Evolutionary conservation across 2,888 invertebrate species (phyloP), one percentile per base, ranked within the genome.

Genomic region (Drosophila koepferae): DNA sequence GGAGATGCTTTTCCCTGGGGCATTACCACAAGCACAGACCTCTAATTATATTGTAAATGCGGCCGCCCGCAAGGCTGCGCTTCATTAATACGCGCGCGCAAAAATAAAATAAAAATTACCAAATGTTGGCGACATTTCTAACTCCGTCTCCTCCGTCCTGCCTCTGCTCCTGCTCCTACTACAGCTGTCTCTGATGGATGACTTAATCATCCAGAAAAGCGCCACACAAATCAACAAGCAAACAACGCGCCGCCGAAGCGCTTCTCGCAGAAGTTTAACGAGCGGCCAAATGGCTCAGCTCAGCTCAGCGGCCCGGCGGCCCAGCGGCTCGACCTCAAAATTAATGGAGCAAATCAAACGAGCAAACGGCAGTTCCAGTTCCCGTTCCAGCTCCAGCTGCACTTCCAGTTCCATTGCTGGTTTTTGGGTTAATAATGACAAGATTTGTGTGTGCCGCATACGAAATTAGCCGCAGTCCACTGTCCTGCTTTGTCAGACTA

Each of bases 131-230:
- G 14, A 12, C 61, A 49, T 31, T 53, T 44, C 40, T 23, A 18
- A 18, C 36, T 58, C 14, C 14, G n/a, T 18, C 44, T 73, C 46
- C 18, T n/a, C n/a, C 1, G 28, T 5, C 14, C 31, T 0, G 31
- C 8, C 8, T 31, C 14, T 2, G 14, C 44, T 46, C 56, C 14
- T 3, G 14, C 58, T 40, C 59, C 43, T 20, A 49, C 23, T 40
- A 48, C 18, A 34, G 46, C 54, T 53, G 60, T 51, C 31, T 44
- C 77, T 85, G 90, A 85, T 77, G 89, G 72, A 85, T 85, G 90
- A 86, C 88, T 88, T 85, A 85, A 85, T 85, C 90, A 85, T 72
- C 90, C 90, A 90, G 86, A 88, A 85, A 85, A 85, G 89, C 86
- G 75, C 63, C 77, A 80, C 80, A 85, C 89, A 85, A 85, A 85